Evolutionary conservation across 2,113 vertebrate genomes (phyloP).

Genomic region (Seriola aureovittata): DNA sequence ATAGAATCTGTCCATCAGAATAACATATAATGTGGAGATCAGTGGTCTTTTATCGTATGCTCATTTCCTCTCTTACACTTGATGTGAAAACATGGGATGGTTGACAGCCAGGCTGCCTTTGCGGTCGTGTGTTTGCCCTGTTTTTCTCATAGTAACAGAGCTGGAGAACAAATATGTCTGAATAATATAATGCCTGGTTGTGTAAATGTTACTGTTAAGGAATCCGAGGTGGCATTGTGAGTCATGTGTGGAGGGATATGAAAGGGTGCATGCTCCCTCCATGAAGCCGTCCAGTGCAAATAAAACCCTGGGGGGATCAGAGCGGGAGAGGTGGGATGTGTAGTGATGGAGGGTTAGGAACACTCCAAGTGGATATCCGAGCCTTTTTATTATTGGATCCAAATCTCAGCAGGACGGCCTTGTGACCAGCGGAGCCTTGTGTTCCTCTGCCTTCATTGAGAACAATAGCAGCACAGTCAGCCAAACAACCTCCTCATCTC

Average conservation of each 20-base stretch:
- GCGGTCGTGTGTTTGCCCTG: conserved; percentile 9
- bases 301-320: conserved; percentile 27
- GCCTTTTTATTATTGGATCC: conserved; percentile 64
- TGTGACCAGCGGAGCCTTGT: conserved; percentile 39
- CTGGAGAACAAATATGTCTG: not conserved
- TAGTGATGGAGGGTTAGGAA: conserved; percentile 41
- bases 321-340: conserved; percentile 34
- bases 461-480: conserved; percentile 64
- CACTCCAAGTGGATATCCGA: conserved; percentile 63
- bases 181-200: conserved; percentile 4
- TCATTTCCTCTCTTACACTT: conserved; percentile 57
- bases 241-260: not conserved
- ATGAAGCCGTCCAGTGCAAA: conserved; percentile 21
- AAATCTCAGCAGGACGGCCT: conserved; percentile 59
- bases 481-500: conserved; percentile 66
- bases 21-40: conserved; percentile 37
- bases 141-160: conserved; percentile 24
- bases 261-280: not conserved
- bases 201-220: not conserved
- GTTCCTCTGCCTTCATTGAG: conserved; percentile 48
- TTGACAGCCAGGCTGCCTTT: conserved; percentile 9
- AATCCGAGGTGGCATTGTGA: not conserved
- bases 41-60: conserved; percentile 39
- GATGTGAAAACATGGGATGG: conserved; percentile 36
- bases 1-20: conserved; percentile 69